Evolutionary conservation across 35 echinoderm and acorn worm species (phyloP), one percentile per base, ranked within the genome.

Genomic region (Lytechinus pictus): DNA sequence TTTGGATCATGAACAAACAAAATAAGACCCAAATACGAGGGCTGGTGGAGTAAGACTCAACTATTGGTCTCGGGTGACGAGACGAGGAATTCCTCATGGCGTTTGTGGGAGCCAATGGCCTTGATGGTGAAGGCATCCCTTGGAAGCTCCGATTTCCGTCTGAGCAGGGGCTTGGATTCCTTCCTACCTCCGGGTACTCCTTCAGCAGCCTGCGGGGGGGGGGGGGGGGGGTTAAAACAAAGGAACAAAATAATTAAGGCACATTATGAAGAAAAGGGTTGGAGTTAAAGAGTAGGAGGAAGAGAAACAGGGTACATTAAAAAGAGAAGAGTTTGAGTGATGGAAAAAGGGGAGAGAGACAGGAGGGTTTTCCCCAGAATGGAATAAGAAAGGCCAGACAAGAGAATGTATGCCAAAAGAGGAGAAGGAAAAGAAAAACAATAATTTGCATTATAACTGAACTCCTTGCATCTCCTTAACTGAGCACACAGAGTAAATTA

Each of bases 131-230:
- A 94, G 57, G 96, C 97, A 86, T 98, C 97, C 52, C 97, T 96
- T 91, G 97, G 97, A 95, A 98, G 97, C 95, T 98, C 96, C 14
- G 97, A 98, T 97, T 98, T 98, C 94, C 97, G 89, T 87, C 97
- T 96, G 52, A 98, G 95, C 8, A 98, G 92, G 53, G 96, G 95
- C 96, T 97, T 98, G 94, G 54, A 14, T 51, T 94, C 90, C 94
- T 94, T 97, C 94, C 89, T 94, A 79, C 21, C 21, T 79, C 66
- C 66, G n/a, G 66, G 21, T 86, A 27, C 94, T 91, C 55, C 92
- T 29, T 86, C 86, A 94, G 88, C 44, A 91, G 90, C 86, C 96
- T 96, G 92, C n/a, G 66, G 66, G 3, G 14, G 14, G 61, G 11
- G 19, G 61, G 13, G n/a, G n/a, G n/a, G n/a, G 2, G 61, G 61